Conservation (phyloP, 2,797 vertebrate species). For the Gambelia wislizenii region DNA sequence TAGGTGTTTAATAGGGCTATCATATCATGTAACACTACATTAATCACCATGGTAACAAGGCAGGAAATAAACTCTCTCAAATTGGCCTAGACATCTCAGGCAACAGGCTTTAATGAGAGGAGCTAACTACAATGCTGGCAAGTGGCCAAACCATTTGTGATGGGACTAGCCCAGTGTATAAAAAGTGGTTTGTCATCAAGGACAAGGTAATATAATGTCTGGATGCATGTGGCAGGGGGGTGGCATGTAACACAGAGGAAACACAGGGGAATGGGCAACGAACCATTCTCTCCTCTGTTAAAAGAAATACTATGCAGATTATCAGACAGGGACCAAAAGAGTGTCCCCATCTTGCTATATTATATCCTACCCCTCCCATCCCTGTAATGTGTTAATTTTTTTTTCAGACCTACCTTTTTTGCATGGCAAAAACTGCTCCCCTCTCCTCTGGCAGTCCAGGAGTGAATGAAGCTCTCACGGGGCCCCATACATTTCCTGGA, state of each 20-base stretch:
- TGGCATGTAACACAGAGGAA: background rate
- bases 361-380: no score
- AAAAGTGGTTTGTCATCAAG: background rate
- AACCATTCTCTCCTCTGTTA: background rate
- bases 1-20: constrained; percentile 67
- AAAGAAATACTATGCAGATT: no score
- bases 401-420: no score
- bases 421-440: no score
- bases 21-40: constrained; percentile 41
- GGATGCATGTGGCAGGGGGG: background rate
- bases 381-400: no score
- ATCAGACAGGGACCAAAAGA: no score
- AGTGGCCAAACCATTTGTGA: constrained; percentile 16
- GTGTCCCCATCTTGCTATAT: no score
- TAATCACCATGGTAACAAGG: constrained; percentile 70
- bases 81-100: constrained; percentile 47
- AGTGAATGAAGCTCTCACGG: no score
- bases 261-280: no score
- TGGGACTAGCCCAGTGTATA: rapidly evolving
- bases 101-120: background rate
- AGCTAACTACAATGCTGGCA: constrained; percentile 49
- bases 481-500: no score
- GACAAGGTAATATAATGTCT: background rate
- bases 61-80: constrained; percentile 62
- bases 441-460: no score